These are phyloP conservation scores for Clivina fossor DNA, from an alignment of 2,888 invertebrate genomes.

Conservation along the genomic window DNA sequence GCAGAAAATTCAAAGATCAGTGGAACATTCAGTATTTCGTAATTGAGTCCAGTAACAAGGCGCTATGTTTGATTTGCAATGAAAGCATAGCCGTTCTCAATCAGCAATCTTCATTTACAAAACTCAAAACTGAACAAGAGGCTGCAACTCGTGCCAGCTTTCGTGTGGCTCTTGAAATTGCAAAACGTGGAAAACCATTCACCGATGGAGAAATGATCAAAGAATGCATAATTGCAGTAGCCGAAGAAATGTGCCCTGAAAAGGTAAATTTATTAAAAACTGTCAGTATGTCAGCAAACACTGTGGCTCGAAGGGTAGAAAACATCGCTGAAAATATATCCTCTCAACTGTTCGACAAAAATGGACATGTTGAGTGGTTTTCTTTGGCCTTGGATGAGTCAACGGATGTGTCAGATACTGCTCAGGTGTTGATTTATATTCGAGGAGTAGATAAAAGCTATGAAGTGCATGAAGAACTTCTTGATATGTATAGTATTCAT, in stretches of 20 bases:
- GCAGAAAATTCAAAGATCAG: slow-evolving; percentile 38
- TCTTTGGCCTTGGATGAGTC: slow-evolving; percentile 41
- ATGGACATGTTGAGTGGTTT: slow-evolving; percentile 39
- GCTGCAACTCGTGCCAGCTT: slow-evolving; percentile 38
- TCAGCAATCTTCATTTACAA: slow-evolving; percentile 39
- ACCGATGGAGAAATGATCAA: slow-evolving; percentile 42
- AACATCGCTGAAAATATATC: slow-evolving; percentile 35
- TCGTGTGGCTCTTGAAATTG: no score
- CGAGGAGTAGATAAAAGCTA: slow-evolving; percentile 18
- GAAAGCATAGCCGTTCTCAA: no score
- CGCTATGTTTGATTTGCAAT: slow-evolving; percentile 43
- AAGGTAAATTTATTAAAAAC: slow-evolving; percentile 40
- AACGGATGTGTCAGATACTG: slow-evolving; percentile 43
- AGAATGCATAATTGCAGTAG: slow-evolving; percentile 42
- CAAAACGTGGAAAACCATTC: slow-evolving; percentile 43
- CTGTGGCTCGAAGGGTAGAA: slow-evolving; percentile 36
- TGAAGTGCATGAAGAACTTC: slow-evolving; percentile 21
- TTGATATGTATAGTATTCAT: slow-evolving; percentile 12
- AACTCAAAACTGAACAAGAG: slow-evolving; percentile 39
- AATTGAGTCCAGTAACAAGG: slow-evolving; percentile 41
- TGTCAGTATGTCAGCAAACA: slow-evolving; percentile 38
- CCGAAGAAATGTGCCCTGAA: slow-evolving; percentile 41
- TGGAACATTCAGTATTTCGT: slow-evolving; percentile 39
- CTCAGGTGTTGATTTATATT: slow-evolving; percentile 38
- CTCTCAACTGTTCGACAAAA: slow-evolving; percentile 35